Conservation (phyloP, 2,797 vertebrate genomes). For the Sebastes umbrosus region DNA sequence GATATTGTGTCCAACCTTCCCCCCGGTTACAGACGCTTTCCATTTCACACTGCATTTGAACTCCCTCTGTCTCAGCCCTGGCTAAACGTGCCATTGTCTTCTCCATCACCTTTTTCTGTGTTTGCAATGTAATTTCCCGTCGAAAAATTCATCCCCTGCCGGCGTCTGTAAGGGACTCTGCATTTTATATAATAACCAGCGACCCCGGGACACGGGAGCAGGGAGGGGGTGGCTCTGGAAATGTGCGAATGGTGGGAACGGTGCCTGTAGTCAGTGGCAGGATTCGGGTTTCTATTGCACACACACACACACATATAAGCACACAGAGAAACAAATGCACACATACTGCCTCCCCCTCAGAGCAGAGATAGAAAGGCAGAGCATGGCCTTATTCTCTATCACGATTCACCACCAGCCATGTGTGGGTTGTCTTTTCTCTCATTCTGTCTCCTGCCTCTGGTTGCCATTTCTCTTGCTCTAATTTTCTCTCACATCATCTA, state of each 20-base stretch:
- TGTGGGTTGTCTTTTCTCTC: conserved; percentile 41
- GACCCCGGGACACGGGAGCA: conserved; percentile 17
- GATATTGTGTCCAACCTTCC: not conserved
- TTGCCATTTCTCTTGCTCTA: conserved; percentile 6
- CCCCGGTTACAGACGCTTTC: not conserved
- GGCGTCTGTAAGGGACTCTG: not conserved
- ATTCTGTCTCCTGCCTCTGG: not conserved
- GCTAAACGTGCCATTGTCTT: conserved; percentile 17
- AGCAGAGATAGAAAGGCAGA: conserved; percentile 40
- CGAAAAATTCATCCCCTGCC: conserved; percentile 11
- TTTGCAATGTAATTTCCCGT: conserved; percentile 24
- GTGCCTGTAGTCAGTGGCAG: conserved; percentile 28
- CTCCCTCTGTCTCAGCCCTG: not conserved
- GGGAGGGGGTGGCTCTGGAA: conserved; percentile 22
- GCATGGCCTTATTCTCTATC: conserved; percentile 37
- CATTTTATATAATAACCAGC: conserved; percentile 42
- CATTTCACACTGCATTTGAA: conserved; percentile 8
- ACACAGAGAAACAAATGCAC: not conserved
- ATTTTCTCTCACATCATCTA: not conserved
- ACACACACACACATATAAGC: not conserved
- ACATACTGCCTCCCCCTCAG: conserved; percentile 47
- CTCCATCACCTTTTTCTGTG: conserved; percentile 14
- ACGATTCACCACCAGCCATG: conserved; percentile 35
- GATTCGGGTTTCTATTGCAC: conserved; percentile 22
- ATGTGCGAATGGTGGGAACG: conserved; percentile 48